phyloP scores from a whole-genome alignment of 2,797 vertebrate genomes.

The Knipowitschia caucasica region DNA sequence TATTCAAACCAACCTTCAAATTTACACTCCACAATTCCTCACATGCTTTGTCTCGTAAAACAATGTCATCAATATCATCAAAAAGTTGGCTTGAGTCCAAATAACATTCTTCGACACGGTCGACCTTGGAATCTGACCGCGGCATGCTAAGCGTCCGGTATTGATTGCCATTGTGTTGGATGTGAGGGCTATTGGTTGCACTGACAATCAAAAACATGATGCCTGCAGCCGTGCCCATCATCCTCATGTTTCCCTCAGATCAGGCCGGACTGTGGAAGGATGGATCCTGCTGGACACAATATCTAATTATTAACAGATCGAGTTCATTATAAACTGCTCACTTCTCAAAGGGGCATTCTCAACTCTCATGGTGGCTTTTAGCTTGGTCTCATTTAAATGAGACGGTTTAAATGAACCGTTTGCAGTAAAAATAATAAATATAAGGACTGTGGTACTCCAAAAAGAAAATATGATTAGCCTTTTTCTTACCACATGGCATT shows the following conservation, averaged over 20 bases:
- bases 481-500: too few relatives aligned
- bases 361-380: too few relatives aligned
- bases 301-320: too few relatives aligned
- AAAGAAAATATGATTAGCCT: too few relatives aligned
- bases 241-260: not conserved
- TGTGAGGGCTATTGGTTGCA: not conserved
- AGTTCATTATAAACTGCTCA: too few relatives aligned
- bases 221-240: not conserved
- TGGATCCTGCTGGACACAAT: too few relatives aligned
- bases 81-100: not conserved
- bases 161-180: not conserved
- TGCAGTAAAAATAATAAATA: too few relatives aligned
- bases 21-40: constrained; percentile 2
- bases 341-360: too few relatives aligned
- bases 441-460: too few relatives aligned
- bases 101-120: not conserved
- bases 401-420: too few relatives aligned
- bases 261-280: not conserved
- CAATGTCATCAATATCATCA: not conserved
- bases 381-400: too few relatives aligned
- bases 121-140: constrained; percentile 4
- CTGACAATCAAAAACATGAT: constrained; percentile 11
- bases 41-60: not conserved
- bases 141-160: constrained; percentile 1
- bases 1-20: constrained; percentile 2